Base-by-base conservation (phyloP, 2,113 vertebrate species). In the Camelus dromedarius region DNA sequence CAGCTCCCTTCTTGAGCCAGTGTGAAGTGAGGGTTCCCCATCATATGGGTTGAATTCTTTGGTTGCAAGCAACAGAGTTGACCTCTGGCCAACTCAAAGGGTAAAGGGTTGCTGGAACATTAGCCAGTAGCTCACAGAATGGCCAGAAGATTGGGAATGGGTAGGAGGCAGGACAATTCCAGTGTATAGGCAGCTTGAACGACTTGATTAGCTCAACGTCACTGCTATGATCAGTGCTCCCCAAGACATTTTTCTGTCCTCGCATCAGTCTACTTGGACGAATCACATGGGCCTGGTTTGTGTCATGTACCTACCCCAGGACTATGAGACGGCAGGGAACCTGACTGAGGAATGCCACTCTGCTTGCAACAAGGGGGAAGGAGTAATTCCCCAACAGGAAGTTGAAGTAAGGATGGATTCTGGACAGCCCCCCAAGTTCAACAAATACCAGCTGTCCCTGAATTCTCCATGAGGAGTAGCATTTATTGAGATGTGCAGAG, bases 201-300 rank as follows among this genome's bases (percentile, higher is more conserved):
- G 20, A 12, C 15, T 30, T 52, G 42, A 62, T 9, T 18, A 2
- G 10, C 8, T 28, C 20, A 16, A 0, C 2, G 28, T 20, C 22
- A 8, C 46, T n/a, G 32, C 46, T 13, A 11, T 70, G 75, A 58
- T 54, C 38, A 8, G 12, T 18, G 3, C 56, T 66, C 35, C 26
- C 19, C 15, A 48, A 11, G 38, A 20, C n/a, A 4, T 18, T 66
- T 42, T 30, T 35, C 75, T 85, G 0, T 16, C 15, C 56, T 30
- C 35, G 16, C 5, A 1, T 38, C 28, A 22, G 12, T 69, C n/a
- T 77, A 5, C 62, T 48, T 46, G 28, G 24, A 58, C 32, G 35
- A 42, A 69, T 75, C 20, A n/a, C 56, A 26, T 6, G 10, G 26
- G 0, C 48, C 26, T 62, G 0, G 7, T 67, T 24, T 26, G 54